phyloP scores from a whole-genome alignment of 2,113 vertebrate genomes.

The Hippocampus comes region DNA sequence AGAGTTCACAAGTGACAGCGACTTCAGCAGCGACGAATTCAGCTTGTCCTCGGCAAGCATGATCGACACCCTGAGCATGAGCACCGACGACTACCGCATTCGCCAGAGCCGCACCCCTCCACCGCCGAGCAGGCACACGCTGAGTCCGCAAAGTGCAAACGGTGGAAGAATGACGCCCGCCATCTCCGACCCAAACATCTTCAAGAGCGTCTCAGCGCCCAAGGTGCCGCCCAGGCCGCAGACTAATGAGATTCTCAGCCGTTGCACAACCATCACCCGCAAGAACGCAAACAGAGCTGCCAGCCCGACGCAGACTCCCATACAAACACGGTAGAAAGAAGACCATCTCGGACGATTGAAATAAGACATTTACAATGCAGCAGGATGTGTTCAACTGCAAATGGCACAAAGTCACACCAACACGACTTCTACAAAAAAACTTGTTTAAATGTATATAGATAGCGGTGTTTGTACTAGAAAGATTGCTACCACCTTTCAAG shows the following conservation, averaged over 20 bases:
- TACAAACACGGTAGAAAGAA: conserved; percentile 21
- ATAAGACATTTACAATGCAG: background rate
- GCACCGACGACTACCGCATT: background rate
- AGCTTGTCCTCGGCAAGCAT: conserved; percentile 27
- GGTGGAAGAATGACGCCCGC: conserved; percentile 27
- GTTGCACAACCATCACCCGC: conserved; percentile 79
- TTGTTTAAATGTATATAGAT: background rate
- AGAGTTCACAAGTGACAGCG: conserved; percentile 36
- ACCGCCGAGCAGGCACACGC: fast-evolving
- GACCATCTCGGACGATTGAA: background rate
- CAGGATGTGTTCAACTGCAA: too few species aligned
- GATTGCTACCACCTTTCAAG: background rate
- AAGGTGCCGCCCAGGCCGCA: conserved; percentile 76
- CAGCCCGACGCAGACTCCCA: conserved; percentile 9
- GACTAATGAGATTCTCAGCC: conserved; percentile 71
- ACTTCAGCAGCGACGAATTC: conserved; percentile 51
- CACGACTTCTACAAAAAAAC: background rate
- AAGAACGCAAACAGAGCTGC: conserved; percentile 50
- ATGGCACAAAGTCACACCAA: too few species aligned
- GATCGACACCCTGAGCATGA: conserved; percentile 20
- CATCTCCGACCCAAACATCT: conserved; percentile 42
- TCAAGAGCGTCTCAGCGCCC: conserved; percentile 45
- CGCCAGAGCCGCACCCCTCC: conserved; percentile 24
- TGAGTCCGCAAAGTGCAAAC: conserved; percentile 21
- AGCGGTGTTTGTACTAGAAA: background rate